These are phyloP conservation scores for Seladonia tumulorum DNA, from an alignment of 2,888 invertebrate genomes.

Conservation along the genomic window DNA sequence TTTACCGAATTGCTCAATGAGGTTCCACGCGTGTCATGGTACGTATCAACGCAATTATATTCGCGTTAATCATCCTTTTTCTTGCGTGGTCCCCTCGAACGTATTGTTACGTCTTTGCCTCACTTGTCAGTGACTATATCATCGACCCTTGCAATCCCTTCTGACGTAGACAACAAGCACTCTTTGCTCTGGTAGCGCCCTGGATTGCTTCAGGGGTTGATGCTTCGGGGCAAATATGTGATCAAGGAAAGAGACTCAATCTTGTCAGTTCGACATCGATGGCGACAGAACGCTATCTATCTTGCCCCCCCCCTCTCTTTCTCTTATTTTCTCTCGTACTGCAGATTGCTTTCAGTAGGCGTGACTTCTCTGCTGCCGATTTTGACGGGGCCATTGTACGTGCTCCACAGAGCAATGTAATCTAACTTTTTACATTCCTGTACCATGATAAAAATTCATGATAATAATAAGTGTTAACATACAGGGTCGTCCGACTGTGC, in stretches of 20 bases:
- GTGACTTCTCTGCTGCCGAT: neutral
- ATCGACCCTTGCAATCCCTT: constrained; percentile 5
- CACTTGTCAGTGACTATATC: neutral
- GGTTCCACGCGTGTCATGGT: neutral
- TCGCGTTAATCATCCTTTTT: neutral
- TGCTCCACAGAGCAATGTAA: neutral
- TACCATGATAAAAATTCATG: neutral
- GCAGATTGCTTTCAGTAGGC: constrained; percentile 1
- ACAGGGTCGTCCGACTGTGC: neutral
- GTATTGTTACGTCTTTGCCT: neutral
- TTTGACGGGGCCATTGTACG: neutral
- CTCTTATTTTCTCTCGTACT: neutral
- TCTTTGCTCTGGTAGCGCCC: neutral
- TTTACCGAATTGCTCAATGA: neutral
- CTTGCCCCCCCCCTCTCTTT: neutral
- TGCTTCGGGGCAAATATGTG: constrained; percentile 8
- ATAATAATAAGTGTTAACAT: neutral
- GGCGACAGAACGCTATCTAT: constrained; percentile 1
- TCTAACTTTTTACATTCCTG: neutral
- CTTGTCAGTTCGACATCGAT: constrained; percentile 9
- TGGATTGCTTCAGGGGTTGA: neutral
- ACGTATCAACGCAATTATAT: neutral
- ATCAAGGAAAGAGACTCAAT: constrained; percentile 10
- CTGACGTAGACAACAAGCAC: neutral
- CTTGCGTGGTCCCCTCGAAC: neutral